Conservation (phyloP, 2,797 vertebrate species). For the Hyperoplus immaculatus region DNA sequence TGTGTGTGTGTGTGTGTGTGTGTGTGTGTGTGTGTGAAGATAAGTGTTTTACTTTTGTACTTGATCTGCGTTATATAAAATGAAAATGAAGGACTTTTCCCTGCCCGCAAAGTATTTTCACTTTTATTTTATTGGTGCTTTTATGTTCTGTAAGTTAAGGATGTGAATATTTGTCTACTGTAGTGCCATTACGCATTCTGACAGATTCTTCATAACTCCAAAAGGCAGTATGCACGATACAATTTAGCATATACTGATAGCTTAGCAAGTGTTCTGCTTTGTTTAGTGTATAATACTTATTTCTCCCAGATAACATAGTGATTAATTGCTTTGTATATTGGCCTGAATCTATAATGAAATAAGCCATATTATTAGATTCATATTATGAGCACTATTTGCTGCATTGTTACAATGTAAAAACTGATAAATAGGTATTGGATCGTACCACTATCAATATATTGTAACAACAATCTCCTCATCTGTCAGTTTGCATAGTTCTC, state of each 20-base stretch:
- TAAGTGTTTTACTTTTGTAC: too few species aligned
- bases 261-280: background rate
- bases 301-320: background rate
- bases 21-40: background rate
- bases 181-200: background rate
- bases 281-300: too few species aligned
- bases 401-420: background rate
- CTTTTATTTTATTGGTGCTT: too few species aligned
- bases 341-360: background rate
- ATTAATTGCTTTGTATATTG: background rate
- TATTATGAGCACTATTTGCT: background rate
- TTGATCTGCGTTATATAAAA: too few species aligned
- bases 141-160: too few species aligned
- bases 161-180: too few species aligned
- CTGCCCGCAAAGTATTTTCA: too few species aligned
- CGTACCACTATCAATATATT: conserved; percentile 9
- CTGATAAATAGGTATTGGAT: background rate
- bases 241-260: too few species aligned
- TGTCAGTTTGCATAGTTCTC: conserved; percentile 37
- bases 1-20: background rate
- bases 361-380: background rate
- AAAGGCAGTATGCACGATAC: too few species aligned
- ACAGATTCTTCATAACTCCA: too few species aligned
- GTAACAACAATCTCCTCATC: conserved; percentile 14
- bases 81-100: too few species aligned